Evolutionary conservation across 2,113 vertebrate species (phyloP), one percentile per base, ranked within the genome.

Genomic region (Sciurus niger): DNA sequence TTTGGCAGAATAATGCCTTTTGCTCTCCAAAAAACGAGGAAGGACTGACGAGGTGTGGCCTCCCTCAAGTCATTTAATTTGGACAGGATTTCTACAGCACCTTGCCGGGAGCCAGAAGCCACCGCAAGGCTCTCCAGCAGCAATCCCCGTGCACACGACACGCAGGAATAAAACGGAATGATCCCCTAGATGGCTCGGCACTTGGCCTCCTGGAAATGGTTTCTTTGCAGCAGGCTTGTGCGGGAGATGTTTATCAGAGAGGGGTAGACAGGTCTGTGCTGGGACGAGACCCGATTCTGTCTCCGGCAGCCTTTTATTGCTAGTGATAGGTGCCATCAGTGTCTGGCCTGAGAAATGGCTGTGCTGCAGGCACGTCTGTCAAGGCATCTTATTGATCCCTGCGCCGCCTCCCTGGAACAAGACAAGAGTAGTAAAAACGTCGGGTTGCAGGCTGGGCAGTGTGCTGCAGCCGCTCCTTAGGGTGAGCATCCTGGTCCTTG

Each of bases 281-380:
- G 97, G 98, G 96, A 98, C 84, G 97, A 96, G 97, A 98, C 98
- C 98, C 99, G 98, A 98, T 98, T 98, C 98, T 98, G 98, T 98
- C 98, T 98, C 97, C 96, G 97, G 99, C 98, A 98, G 98, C 97
- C 98, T 98, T 98, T 99, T 98, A 98, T 98, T 98, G 99, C 99
- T 99, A 98, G 99, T 98, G 98, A 99, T 98, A 99, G 98, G 99
- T 98, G 98, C 98, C 98, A 98, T 99, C 98, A 98, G 98, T 98
- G 99, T 99, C 98, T 98, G 91, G 98, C 97, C 98, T 99, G 99
- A 99, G 98, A 98, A 99, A 99, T 99, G 98, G 98, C 98, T 97
- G 48, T 88, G 98, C 99, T 98, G 96, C 98, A 97, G 99, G 98
- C 98, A 96, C 96, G 97, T 97, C 98, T 91, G 96, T 96, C 96